A percentile compares a stretch with the other conserved stretches of the same genome.
Conservation (phyloP, 2,888 invertebrate species). For the Yponomeuta plumbellus region DNA sequence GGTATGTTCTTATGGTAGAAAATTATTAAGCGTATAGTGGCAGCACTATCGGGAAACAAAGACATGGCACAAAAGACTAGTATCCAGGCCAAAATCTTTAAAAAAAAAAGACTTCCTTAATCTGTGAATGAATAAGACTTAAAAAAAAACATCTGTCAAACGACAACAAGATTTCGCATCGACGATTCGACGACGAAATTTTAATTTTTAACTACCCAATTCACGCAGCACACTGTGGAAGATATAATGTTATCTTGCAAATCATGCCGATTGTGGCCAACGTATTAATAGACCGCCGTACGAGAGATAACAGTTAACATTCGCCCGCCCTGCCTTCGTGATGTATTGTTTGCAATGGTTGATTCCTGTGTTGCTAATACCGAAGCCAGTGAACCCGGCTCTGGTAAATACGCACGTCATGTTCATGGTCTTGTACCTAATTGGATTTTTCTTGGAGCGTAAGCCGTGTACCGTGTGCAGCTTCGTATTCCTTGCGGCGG, state of each 20-base stretch:
- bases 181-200: slow-evolving; percentile 7
- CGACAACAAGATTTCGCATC: slow-evolving; percentile 2
- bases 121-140: background rate
- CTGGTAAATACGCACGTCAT: slow-evolving; percentile 97
- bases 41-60: no score
- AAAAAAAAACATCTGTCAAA: slow-evolving; percentile 1
- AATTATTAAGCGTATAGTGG: no score
- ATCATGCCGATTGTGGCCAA: slow-evolving; percentile 52
- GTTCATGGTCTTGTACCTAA: slow-evolving; percentile 97
- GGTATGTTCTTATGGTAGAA: no score
- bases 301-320: slow-evolving; percentile 5
- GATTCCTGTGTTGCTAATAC: slow-evolving; percentile 96
- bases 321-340: slow-evolving; percentile 25
- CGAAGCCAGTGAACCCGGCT: slow-evolving; percentile 98
- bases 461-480: slow-evolving; percentile 98
- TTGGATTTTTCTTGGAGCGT: slow-evolving; percentile 97
- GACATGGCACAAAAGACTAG: no score
- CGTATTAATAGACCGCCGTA: slow-evolving; percentile 20
- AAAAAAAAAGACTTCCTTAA: no score
- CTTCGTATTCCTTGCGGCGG: slow-evolving; percentile 93
- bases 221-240: slow-evolving; percentile 20
- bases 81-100: no score
- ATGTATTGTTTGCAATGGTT: slow-evolving; percentile 99
- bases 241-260: slow-evolving; percentile 39
- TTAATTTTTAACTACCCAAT: background rate